These are phyloP conservation scores for Troides oblongomaculatus DNA, from an alignment of 2,888 invertebrate genomes.

Conservation along the genomic window DNA sequence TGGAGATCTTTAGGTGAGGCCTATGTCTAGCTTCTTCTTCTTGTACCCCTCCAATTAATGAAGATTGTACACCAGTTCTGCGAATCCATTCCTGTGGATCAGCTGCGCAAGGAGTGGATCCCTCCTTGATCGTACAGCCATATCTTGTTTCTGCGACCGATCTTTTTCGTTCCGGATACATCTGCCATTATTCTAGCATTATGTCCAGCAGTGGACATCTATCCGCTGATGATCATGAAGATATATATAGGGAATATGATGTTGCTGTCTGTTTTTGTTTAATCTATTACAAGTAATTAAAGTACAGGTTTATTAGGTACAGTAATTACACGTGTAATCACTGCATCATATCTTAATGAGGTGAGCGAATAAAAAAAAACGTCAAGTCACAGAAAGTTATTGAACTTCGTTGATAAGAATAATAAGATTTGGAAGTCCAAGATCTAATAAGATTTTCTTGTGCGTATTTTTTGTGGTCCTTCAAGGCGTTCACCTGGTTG, in stretches of 20 bases:
- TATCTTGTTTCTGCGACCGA: no score
- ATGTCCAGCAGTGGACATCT: background rate
- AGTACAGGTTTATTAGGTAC: background rate
- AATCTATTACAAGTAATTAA: background rate
- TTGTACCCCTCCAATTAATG: no score
- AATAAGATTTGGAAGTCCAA: background rate
- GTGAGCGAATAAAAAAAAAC: background rate
- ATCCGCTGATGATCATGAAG: background rate
- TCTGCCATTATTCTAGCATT: background rate
- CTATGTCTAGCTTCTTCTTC: no score
- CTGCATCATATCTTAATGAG: slow-evolving; percentile 15
- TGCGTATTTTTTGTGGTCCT: no score
- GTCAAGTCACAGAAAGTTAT: slow-evolving; percentile 15
- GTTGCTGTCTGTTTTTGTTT: background rate
- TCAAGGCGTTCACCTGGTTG: no score
- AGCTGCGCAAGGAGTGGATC: no score
- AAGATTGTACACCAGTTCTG: no score
- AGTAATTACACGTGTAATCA: slow-evolving; percentile 16
- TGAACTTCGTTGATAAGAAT: slow-evolving; percentile 11
- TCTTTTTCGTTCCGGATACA: no score
- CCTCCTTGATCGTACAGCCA: no score
- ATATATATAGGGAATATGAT: background rate
- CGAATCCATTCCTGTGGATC: no score
- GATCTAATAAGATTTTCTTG: slow-evolving; percentile 1
- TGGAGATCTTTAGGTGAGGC: no score